A percentile compares a stretch with the other conserved stretches of the same genome.
phyloP scores from a whole-genome alignment of 2,113 vertebrate species.

The Candoia aspera region DNA sequence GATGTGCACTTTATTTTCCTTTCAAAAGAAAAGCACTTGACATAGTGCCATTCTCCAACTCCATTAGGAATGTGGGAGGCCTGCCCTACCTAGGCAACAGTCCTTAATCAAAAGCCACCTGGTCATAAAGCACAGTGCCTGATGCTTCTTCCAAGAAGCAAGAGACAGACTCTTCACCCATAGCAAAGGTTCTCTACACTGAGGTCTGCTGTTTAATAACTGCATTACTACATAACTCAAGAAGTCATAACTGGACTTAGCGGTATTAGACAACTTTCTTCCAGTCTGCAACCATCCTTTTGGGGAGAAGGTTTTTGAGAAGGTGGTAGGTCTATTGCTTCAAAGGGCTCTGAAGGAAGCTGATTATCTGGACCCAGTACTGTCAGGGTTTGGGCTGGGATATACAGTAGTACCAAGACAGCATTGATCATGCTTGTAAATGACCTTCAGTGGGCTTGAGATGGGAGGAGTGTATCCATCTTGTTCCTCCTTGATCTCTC shows the following conservation, averaged over 20 bases:
- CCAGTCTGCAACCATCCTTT: neutral
- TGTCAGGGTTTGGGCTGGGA: neutral
- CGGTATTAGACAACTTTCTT: neutral
- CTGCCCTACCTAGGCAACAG: neutral
- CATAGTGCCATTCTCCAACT: accelerated
- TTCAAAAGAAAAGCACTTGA: neutral
- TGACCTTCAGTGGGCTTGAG: neutral
- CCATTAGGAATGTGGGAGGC: neutral
- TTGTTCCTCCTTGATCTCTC: neutral
- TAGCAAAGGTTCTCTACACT: neutral
- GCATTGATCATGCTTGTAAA: neutral
- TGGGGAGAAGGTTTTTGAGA: neutral
- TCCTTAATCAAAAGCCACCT: neutral
- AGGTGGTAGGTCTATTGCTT: neutral
- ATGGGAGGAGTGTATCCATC: neutral
- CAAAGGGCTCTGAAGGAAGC: neutral
- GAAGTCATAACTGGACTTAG: neutral
- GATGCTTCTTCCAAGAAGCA: neutral
- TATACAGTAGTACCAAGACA: neutral
- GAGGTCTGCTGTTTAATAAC: no score
- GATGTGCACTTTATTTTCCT: neutral
- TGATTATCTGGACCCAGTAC: neutral
- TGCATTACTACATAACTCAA: neutral
- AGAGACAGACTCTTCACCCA: neutral
- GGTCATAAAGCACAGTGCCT: neutral